Base-by-base conservation (phyloP, 2,797 vertebrate genomes). In the Otus scops region DNA sequence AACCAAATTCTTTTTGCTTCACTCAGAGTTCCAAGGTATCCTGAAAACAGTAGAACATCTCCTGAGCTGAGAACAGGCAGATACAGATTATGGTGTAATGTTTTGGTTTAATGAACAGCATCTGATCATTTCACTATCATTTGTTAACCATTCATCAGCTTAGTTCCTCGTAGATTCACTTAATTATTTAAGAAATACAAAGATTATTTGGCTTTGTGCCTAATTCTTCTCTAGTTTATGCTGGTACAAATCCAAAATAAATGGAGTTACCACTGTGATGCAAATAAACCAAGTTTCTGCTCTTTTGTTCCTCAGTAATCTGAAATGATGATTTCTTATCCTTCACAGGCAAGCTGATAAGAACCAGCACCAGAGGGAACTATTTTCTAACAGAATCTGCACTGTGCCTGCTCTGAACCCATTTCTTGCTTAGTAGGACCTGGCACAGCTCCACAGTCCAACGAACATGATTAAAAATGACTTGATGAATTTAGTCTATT, bases 231-330 rank as follows among this genome's bases (percentile, higher is more conserved):
- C n/a, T 57, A 68, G 56, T 83, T 92, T 80, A 75, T n/a, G 41
- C 91, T 92, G 89, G 41, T 91, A 60, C 50, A 92, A 56, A 75
- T 78, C 82, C 92, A 96, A 75, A 96, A 65, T 41, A 92, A 96
- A 92, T 26, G 13, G 41, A 86, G 73, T 61, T 93, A 81, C 63
- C 23, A 43, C 76, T 84, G 82, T 85, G 70, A 92, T 45, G 69
- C 54, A 94, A 92, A 78, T 75, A 77, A 92, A 47, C 48, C 85
- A 71, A 83, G 61, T 81, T 88, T 88, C 69, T 93, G 50, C 61
- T 91, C 87, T 83, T 93, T 92, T 88, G 45, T 88, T 92, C 38
- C 50, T 28, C 27, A 36, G 48, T 67, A 89, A 78, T 64, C 84
- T 79, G 69, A 80, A 92, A 89, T 36, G 89, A 88, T 54, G 79